Conservation (phyloP, 2,113 vertebrate species). For the Pachycephala philippinensis region DNA sequence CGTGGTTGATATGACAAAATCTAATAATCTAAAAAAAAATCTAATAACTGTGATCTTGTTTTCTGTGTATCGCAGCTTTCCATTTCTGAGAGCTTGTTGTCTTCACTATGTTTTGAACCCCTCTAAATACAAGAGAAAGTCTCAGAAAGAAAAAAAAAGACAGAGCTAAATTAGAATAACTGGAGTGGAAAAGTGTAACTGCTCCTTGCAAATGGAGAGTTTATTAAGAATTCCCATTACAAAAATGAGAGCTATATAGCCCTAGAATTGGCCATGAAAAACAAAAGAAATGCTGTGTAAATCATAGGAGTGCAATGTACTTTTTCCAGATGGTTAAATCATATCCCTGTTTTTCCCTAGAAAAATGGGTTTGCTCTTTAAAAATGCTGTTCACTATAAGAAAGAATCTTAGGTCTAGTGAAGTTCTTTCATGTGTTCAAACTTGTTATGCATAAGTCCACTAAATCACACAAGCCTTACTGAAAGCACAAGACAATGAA, state of each 20-base stretch:
- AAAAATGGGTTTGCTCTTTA: neutral
- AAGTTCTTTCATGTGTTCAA: neutral
- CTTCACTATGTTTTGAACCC: neutral
- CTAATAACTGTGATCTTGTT: neutral
- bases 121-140: neutral
- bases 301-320: neutral
- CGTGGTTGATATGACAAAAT: accelerated
- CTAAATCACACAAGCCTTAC: neutral
- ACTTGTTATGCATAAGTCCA: neutral
- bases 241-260: neutral
- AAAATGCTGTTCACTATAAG: neutral
- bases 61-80: neutral
- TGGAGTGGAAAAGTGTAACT: neutral
- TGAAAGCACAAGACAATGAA: neutral
- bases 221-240: neutral
- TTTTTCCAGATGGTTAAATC: neutral
- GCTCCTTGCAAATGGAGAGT: neutral
- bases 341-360: neutral
- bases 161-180: neutral
- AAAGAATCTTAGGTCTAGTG: neutral
- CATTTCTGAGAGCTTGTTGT: neutral
- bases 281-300: neutral
- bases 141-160: neutral
- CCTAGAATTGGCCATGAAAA: neutral
- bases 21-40: no score